phyloP scores from a whole-genome alignment of 1,140 invertebrate genomes.

The Eumaeus atala region DNA sequence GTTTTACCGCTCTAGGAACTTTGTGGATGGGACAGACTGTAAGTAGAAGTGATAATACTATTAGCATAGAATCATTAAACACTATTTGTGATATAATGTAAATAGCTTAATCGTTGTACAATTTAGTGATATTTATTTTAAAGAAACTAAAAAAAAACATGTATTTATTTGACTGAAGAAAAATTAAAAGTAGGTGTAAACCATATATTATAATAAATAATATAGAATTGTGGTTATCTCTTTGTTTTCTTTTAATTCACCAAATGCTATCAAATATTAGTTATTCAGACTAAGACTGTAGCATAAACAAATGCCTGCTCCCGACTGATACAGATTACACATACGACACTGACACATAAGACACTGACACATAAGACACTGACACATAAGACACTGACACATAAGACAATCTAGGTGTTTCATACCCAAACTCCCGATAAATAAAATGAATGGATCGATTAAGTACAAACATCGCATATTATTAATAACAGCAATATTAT shows the following conservation, averaged over 20 bases:
- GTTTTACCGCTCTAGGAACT: slow-evolving; percentile 25
- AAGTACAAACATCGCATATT: no score
- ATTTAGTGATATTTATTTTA: slow-evolving; percentile 73
- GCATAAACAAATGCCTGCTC: no score
- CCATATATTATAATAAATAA: slow-evolving; percentile 66
- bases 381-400: no score
- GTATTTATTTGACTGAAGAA: slow-evolving; percentile 73
- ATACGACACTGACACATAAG: no score
- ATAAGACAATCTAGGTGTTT: no score
- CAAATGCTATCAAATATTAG: no score
- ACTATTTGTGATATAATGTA: slow-evolving; percentile 72
- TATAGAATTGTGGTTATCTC: slow-evolving; percentile 18
- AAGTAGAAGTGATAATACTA: slow-evolving; percentile 67
- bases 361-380: no score
- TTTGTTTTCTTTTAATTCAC: slow-evolving; percentile 14
- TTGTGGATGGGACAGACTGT: slow-evolving; percentile 63
- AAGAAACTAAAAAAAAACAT: slow-evolving; percentile 45
- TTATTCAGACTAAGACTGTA: no score
- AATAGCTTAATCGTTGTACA: slow-evolving; percentile 71
- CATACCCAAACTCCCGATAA: no score
- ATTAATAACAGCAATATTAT: no score
- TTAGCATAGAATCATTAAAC: slow-evolving; percentile 48
- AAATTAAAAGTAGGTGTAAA: slow-evolving; percentile 62
- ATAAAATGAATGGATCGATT: no score
- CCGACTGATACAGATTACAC: no score